Conservation (phyloP, 2,113 vertebrate genomes). For the Azemiops feae region DNA sequence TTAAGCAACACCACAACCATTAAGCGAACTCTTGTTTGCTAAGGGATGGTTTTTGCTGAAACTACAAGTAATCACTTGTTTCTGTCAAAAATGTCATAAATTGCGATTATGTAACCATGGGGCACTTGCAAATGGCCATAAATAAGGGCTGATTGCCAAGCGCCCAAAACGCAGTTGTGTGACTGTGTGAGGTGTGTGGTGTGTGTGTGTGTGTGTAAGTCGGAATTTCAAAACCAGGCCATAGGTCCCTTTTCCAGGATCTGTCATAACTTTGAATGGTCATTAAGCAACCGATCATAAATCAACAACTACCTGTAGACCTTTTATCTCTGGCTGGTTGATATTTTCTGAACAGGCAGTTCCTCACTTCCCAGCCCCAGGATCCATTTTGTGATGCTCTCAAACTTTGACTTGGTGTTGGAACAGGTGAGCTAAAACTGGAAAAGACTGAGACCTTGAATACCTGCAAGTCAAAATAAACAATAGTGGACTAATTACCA, state of each 20-base stretch:
- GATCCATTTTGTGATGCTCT: background rate
- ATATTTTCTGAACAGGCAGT: background rate
- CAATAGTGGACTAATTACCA: background rate
- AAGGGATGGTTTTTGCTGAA: background rate
- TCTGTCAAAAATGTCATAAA: background rate
- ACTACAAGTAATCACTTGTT: background rate
- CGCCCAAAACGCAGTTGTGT: background rate
- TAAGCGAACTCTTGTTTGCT: background rate
- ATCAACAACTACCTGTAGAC: background rate
- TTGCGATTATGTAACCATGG: background rate
- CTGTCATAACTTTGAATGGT: background rate
- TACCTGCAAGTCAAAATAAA: background rate
- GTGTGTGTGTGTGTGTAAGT: background rate
- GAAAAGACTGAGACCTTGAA: background rate
- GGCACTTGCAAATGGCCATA: background rate
- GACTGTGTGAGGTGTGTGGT: no score
- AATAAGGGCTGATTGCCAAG: background rate
- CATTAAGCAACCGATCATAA: background rate
- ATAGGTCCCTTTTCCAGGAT: background rate
- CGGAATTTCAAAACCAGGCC: background rate
- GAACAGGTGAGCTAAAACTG: background rate
- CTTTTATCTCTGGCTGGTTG: background rate
- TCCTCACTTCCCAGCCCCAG: background rate
- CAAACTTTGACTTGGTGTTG: background rate
- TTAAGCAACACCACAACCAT: background rate